A percentile compares a stretch with the other conserved stretches of the same genome.
phyloP scores from a whole-genome alignment of 2,888 invertebrate species.

The Aporophyla nigra region DNA sequence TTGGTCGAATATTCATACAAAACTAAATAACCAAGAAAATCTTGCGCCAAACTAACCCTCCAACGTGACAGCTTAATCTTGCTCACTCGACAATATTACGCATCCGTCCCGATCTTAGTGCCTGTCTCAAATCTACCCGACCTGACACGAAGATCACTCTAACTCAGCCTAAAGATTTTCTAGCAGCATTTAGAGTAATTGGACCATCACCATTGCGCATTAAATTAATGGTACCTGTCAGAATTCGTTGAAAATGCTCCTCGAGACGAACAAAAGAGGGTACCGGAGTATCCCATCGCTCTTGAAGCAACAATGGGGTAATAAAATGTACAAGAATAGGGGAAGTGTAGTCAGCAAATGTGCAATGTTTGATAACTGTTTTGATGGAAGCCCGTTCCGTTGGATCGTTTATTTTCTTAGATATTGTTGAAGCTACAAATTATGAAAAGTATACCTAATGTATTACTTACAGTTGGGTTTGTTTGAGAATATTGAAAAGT shows the following conservation, averaged over 20 bases:
- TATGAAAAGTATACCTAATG: not conserved
- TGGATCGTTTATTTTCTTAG: slow-evolving; percentile 39
- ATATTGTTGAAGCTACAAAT: slow-evolving; percentile 11
- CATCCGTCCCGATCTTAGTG: slow-evolving; percentile 30
- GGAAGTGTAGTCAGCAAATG: slow-evolving; percentile 66
- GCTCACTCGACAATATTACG: slow-evolving; percentile 39
- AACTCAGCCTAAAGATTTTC: slow-evolving; percentile 62
- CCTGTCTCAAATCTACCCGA: slow-evolving; percentile 26
- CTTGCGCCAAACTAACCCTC: not conserved
- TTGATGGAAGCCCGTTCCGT: slow-evolving; percentile 50
- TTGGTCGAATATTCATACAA: not conserved
- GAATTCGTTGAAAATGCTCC: slow-evolving; percentile 76
- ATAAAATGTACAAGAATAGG: slow-evolving; percentile 81
- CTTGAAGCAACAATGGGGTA: slow-evolving; percentile 79
- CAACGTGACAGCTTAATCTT: slow-evolving; percentile 33
- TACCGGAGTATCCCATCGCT: slow-evolving; percentile 76
- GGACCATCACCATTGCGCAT: slow-evolving; percentile 73
- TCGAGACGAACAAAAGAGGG: slow-evolving; percentile 73
- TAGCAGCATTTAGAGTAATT: slow-evolving; percentile 72
- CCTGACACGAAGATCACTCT: slow-evolving; percentile 50
- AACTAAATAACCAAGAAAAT: not conserved
- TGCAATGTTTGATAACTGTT: slow-evolving; percentile 67
- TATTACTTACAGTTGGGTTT: too few relatives aligned
- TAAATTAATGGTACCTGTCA: slow-evolving; percentile 84
- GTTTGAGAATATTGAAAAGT: not conserved